Percentiles rank a stretch among this genome's conserved stretches.
Conservation (phyloP, 1,140 invertebrate genomes). For the Chironomus tepperi region DNA sequence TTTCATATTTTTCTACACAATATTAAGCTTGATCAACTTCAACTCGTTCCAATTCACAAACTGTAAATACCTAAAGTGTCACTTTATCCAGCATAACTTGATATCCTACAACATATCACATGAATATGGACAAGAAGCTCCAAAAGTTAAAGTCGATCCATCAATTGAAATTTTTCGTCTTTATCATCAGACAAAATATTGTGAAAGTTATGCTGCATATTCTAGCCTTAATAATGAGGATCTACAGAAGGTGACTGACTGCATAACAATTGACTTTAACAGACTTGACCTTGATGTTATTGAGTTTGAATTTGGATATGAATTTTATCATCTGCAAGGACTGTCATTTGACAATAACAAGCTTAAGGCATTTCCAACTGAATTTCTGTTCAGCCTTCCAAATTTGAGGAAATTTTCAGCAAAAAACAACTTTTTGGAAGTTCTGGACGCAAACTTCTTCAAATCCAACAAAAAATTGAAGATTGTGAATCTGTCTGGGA, state of each 20-base stretch:
- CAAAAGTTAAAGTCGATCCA: too few relatives aligned
- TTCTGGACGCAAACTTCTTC: background rate
- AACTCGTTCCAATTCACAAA: background rate
- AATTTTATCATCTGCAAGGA: background rate
- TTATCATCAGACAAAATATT: background rate
- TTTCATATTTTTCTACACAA: background rate
- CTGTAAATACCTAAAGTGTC: too few relatives aligned
- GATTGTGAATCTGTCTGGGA: background rate
- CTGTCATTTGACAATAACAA: background rate
- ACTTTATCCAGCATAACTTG: too few relatives aligned
- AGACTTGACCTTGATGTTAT: background rate
- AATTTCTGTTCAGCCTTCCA: background rate
- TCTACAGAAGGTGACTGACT: background rate
- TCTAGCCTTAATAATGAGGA: background rate
- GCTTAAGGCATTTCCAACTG: background rate
- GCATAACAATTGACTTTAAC: background rate
- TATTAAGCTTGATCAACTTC: background rate
- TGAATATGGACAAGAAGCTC: too few relatives aligned
- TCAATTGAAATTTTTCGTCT: too few relatives aligned
- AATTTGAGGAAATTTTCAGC: background rate
- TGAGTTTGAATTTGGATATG: background rate
- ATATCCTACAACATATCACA: too few relatives aligned
- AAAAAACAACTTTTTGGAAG: background rate
- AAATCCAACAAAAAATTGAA: background rate
- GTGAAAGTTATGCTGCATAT: background rate